A percentile compares a stretch with the other conserved stretches of the same genome.
Evolutionary conservation across 2,888 invertebrate species (phyloP).

Genomic region (Nemoura dubitans): DNA sequence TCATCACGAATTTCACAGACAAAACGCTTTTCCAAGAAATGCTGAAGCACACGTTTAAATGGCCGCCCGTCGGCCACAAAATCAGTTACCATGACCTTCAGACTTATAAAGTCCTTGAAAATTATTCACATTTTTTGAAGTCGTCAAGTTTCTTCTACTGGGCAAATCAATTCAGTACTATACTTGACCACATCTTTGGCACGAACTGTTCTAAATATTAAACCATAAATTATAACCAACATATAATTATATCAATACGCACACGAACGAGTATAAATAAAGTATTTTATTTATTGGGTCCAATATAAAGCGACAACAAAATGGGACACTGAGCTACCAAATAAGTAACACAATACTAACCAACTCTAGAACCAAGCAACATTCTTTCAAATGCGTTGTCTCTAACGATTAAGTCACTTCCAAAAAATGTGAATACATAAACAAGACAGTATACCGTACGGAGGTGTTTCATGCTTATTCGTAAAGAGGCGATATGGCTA

Average conservation of each 20-base stretch:
- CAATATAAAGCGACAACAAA: not conserved
- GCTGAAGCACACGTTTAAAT: not conserved
- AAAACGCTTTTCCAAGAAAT: not conserved
- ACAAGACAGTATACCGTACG: not conserved
- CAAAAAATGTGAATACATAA: not conserved
- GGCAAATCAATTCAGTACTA: not conserved
- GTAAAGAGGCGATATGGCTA: not conserved
- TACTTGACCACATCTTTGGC: not conserved
- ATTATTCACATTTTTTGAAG: not conserved
- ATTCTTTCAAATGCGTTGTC: not conserved
- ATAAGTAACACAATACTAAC: not conserved
- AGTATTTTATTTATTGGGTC: not conserved
- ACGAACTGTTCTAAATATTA: not conserved
- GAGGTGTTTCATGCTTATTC: not conserved
- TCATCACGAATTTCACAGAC: not conserved
- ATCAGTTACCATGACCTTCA: constrained; percentile 26
- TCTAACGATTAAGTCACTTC: not conserved
- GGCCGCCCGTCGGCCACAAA: not conserved
- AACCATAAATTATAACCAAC: not conserved
- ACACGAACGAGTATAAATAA: not conserved
- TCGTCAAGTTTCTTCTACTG: not conserved
- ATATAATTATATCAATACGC: not conserved
- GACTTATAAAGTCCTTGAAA: constrained; percentile 23
- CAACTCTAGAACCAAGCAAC: too few relatives aligned
- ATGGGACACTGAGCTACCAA: not conserved